A percentile compares a stretch with the other conserved stretches of the same genome.
These are phyloP conservation scores for Forbesichthys papilliferus DNA, from an alignment of 2,113 vertebrate genomes.

Conservation along the genomic window DNA sequence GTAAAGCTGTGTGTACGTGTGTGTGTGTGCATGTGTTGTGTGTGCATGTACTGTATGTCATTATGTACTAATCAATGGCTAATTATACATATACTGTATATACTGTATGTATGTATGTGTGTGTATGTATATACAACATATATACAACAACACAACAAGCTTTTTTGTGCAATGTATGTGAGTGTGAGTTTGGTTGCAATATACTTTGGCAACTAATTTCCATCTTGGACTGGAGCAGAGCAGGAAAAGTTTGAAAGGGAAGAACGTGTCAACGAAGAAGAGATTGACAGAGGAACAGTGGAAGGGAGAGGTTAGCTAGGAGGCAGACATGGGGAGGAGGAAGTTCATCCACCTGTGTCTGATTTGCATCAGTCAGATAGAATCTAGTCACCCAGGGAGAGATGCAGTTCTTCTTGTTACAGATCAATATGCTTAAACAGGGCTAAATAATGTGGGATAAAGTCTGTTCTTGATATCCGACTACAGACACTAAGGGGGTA, in stretches of 20 bases:
- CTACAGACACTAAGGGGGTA: constrained; percentile 53
- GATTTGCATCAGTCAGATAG: constrained; percentile 74
- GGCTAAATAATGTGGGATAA: constrained; percentile 30
- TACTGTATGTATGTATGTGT: too few species aligned
- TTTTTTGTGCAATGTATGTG: neutral
- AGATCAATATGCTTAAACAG: constrained; percentile 49
- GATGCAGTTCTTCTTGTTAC: constrained; percentile 65
- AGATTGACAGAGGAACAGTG: constrained; percentile 57
- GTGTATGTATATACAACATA: too few species aligned
- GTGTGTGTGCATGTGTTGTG: constrained; percentile 6
- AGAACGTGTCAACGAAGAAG: constrained; percentile 19
- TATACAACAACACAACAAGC: too few species aligned
- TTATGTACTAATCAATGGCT: too few species aligned
- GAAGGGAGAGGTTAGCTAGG: constrained; percentile 67
- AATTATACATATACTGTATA: too few species aligned
- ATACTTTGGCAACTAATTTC: neutral
- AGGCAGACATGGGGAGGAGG: constrained; percentile 66
- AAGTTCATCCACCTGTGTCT: constrained; percentile 76
- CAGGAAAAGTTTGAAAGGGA: constrained; percentile 26
- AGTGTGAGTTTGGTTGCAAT: neutral
- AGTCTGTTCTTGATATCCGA: constrained; percentile 66
- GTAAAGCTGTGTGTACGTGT: constrained; percentile 12
- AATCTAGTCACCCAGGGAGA: constrained; percentile 64
- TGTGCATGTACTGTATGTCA: neutral
- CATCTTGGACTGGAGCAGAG: constrained; percentile 28